A percentile compares a stretch with the other conserved stretches of the same genome.
These are phyloP conservation scores for Glareola pratincola DNA, from an alignment of 2,113 vertebrate genomes.

Conservation along the genomic window DNA sequence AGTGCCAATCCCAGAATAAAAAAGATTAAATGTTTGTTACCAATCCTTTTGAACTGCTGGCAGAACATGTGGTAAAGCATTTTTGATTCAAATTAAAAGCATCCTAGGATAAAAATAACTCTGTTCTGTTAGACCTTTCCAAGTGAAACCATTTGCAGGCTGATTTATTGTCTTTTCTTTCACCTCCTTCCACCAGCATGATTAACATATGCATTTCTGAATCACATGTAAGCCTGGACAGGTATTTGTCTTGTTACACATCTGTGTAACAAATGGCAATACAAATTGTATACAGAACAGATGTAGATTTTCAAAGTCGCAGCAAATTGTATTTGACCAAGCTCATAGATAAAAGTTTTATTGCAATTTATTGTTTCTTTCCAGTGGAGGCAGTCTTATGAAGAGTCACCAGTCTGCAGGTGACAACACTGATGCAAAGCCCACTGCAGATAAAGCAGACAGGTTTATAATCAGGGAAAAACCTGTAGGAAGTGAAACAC, in stretches of 20 bases:
- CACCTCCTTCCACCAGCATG: constrained; percentile 71
- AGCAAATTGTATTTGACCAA: constrained; percentile 70
- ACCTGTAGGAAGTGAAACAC: neutral
- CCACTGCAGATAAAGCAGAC: neutral
- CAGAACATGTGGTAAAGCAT: constrained; percentile 85
- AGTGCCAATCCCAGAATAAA: constrained; percentile 79
- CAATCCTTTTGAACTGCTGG: constrained; percentile 83
- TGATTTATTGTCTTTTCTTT: constrained; percentile 78
- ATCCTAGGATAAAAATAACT: constrained; percentile 86
- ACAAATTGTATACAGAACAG: constrained; percentile 70
- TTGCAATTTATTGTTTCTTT: constrained; percentile 32
- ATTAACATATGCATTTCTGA: constrained; percentile 77
- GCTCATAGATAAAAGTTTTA: constrained; percentile 61
- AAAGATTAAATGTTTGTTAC: constrained; percentile 86
- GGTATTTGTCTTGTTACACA: constrained; percentile 79
- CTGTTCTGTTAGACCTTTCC: constrained; percentile 76
- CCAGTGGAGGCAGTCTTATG: neutral
- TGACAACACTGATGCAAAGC: neutral
- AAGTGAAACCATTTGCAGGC: constrained; percentile 77
- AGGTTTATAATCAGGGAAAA: neutral
- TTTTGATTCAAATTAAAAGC: constrained; percentile 86
- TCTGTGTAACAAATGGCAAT: constrained; percentile 78
- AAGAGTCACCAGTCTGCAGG: neutral
- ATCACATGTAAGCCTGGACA: constrained; percentile 73
- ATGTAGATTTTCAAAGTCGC: constrained; percentile 65